Percentiles rank a stretch among this genome's conserved stretches.
Conservation (phyloP, 2,797 vertebrate species). For the Clarias laeviceps region DNA sequence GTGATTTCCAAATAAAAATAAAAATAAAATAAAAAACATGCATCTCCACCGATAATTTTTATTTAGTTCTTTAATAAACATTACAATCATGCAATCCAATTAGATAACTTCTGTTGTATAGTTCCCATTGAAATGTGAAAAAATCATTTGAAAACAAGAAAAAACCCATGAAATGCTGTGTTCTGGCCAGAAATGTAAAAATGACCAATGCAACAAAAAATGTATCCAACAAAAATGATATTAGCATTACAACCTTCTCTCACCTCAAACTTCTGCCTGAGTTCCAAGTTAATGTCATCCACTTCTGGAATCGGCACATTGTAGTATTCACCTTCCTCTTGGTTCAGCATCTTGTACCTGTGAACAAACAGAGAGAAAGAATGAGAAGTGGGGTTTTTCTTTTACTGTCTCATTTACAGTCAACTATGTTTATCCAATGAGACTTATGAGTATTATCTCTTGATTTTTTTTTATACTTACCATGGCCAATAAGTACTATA, state of each 20-base stretch:
- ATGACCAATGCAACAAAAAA: neutral
- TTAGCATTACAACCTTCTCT: conserved; percentile 4
- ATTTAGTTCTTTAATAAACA: neutral
- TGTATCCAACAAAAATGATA: neutral
- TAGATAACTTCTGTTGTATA: neutral
- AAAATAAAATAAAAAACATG: neutral
- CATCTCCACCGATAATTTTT: neutral
- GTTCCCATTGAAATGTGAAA: neutral
- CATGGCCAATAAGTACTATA: neutral
- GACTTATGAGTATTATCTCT: no score
- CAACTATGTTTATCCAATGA: neutral
- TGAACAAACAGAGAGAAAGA: neutral
- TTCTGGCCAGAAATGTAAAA: neutral
- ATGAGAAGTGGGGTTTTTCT: neutral
- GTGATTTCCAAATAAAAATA: no score
- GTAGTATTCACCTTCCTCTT: conserved; percentile 97
- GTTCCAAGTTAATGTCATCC: conserved; percentile 86
- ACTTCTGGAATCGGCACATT: conserved; percentile 94
- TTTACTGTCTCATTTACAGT: neutral
- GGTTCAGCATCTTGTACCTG: conserved; percentile 96
- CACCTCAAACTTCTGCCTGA: conserved; percentile 96
- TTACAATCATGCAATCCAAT: neutral
- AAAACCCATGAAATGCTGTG: neutral
- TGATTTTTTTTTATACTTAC: neutral
- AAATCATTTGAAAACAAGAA: neutral